A percentile compares a stretch with the other conserved stretches of the same genome.
phyloP scores from a whole-genome alignment of 2,797 vertebrate genomes.

The Tinamus major region DNA sequence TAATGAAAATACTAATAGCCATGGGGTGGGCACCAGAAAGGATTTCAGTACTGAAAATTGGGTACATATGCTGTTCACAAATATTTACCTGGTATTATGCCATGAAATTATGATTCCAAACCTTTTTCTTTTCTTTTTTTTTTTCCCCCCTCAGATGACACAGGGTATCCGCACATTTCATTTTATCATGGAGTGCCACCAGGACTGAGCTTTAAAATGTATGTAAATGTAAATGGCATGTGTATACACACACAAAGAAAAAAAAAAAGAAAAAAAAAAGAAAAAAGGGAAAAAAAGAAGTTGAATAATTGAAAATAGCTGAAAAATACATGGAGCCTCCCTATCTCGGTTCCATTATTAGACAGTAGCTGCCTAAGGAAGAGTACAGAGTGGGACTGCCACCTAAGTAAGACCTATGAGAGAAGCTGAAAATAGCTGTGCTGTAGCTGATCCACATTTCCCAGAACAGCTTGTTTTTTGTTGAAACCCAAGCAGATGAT shows the following conservation, averaged over 20 bases:
- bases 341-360: neutral
- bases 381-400: fast-evolving
- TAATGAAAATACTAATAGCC: neutral
- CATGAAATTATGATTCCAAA: neutral
- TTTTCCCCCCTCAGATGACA: neutral
- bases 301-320: neutral
- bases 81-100: neutral
- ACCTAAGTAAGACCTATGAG: neutral
- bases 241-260: neutral
- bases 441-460: neutral
- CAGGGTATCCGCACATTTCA: neutral
- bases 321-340: neutral
- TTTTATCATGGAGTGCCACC: neutral
- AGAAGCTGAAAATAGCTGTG: neutral
- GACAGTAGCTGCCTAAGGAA: neutral
- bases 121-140: neutral
- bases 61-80: neutral
- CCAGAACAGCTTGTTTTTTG: neutral
- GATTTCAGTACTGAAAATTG: neutral
- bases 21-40: neutral
- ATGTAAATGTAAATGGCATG: neutral
- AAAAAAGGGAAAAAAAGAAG: neutral
- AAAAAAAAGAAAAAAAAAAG: neutral
- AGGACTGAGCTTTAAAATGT: neutral
- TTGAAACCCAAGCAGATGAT: too few species aligned